phyloP scores from a whole-genome alignment of 2,113 vertebrate genomes.

The Python bivittatus region DNA sequence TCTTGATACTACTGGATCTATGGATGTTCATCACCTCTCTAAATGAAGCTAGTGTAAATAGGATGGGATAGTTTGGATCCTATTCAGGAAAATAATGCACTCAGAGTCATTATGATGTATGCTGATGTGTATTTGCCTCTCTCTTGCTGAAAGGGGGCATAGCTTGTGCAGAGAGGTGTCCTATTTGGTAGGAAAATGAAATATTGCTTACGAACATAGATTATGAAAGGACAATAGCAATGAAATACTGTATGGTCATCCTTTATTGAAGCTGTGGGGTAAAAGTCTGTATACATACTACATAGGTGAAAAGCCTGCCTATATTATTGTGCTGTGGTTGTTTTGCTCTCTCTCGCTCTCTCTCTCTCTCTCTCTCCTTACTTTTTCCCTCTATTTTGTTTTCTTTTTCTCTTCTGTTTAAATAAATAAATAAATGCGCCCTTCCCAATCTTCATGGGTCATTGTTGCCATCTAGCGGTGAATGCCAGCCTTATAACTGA shows the following conservation, averaged over 20 bases:
- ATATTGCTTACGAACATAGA: not conserved
- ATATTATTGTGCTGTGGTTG: not conserved
- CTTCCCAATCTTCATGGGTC: constrained; percentile 29
- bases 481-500: not conserved
- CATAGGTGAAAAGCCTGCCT: not conserved
- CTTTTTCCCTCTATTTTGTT: not conserved
- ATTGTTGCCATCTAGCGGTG: constrained; percentile 68
- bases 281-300: not conserved
- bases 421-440: not conserved
- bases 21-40: not conserved
- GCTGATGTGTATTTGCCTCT: not conserved
- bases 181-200: no score
- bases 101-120: not conserved
- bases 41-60: not conserved
- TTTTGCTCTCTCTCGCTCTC: not conserved
- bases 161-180: not conserved
- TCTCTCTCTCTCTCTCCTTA: not conserved
- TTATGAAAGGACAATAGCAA: not conserved
- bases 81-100: rapidly evolving
- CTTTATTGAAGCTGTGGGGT: not conserved
- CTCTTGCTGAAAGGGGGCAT: not conserved
- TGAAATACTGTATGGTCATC: not conserved
- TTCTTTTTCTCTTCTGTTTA: not conserved
- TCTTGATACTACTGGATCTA: rapidly evolving
- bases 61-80: not conserved